A percentile compares a stretch with the other conserved stretches of the same genome.
phyloP scores from a whole-genome alignment of 1,140 invertebrate species.

The Nephotettix cincticeps region DNA sequence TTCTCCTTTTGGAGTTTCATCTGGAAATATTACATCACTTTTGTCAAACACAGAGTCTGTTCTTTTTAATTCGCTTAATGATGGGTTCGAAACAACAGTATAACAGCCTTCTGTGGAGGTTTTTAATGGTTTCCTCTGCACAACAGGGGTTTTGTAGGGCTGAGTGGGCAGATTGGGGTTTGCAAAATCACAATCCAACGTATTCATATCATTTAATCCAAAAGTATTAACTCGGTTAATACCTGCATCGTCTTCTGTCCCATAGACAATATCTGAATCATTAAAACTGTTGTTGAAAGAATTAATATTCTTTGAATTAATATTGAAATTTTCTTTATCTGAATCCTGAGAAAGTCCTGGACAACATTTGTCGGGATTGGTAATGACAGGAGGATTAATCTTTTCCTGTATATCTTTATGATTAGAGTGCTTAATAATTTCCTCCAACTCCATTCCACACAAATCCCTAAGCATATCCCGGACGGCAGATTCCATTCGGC shows the following conservation, averaged over 20 bases:
- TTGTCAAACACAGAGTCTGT: neutral
- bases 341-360: neutral
- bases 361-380: too few species aligned
- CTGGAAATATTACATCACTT: neutral
- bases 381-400: too few species aligned
- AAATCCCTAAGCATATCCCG: neutral
- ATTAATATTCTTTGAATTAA: neutral
- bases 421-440: neutral
- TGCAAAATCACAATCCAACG: neutral
- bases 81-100: neutral
- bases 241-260: neutral
- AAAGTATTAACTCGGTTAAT: too few species aligned
- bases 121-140: neutral
- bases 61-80: conserved; percentile 4
- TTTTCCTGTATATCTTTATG: too few species aligned
- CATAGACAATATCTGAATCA: neutral
- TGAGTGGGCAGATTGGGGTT: conserved; percentile 1
- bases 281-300: neutral
- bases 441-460: neutral
- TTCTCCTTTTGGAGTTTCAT: neutral
- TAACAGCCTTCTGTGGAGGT: neutral
- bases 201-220: neutral
- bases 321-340: neutral
- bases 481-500: neutral
- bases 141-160: neutral